These are phyloP conservation scores for Laodelphax striatellus DNA, from an alignment of 1,140 invertebrate species.

Conservation along the genomic window DNA sequence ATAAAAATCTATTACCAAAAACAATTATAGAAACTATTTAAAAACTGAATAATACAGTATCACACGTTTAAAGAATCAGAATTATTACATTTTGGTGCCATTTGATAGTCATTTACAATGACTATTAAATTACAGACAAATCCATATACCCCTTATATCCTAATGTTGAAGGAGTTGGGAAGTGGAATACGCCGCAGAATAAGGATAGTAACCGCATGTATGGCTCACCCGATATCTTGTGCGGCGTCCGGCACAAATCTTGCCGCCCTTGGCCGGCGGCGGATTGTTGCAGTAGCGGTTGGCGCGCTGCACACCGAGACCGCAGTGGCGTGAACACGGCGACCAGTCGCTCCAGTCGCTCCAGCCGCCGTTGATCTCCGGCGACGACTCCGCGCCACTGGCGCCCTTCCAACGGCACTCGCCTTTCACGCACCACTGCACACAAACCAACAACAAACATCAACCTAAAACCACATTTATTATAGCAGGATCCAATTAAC, in stretches of 20 bases:
- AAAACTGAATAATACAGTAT: too few relatives aligned
- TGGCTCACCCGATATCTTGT: slow-evolving; percentile 51
- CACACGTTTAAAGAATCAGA: too few relatives aligned
- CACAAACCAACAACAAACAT: neutral
- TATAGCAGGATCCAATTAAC: too few relatives aligned
- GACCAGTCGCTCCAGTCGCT: slow-evolving; percentile 43
- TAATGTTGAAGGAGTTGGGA: too few relatives aligned
- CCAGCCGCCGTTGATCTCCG: slow-evolving; percentile 52
- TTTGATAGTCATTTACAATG: too few relatives aligned
- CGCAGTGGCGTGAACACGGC: slow-evolving; percentile 69
- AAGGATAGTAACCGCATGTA: neutral
- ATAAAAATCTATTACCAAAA: too few relatives aligned
- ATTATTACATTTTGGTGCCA: too few relatives aligned
- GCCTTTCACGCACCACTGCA: slow-evolving; percentile 38
- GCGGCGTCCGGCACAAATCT: slow-evolving; percentile 67
- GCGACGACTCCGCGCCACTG: slow-evolving; percentile 44
- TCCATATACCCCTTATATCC: too few relatives aligned
- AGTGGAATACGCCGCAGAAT: too few relatives aligned
- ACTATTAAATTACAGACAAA: too few relatives aligned
- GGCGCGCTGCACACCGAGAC: slow-evolving; percentile 71
- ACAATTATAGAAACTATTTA: too few relatives aligned
- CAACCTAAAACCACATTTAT: too few relatives aligned
- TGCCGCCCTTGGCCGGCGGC: slow-evolving; percentile 50
- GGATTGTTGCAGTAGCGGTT: slow-evolving; percentile 68
- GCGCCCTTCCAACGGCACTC: slow-evolving; percentile 50